Evolutionary conservation across 2,113 vertebrate genomes (phyloP).

Genomic region (Falco punctatus): DNA sequence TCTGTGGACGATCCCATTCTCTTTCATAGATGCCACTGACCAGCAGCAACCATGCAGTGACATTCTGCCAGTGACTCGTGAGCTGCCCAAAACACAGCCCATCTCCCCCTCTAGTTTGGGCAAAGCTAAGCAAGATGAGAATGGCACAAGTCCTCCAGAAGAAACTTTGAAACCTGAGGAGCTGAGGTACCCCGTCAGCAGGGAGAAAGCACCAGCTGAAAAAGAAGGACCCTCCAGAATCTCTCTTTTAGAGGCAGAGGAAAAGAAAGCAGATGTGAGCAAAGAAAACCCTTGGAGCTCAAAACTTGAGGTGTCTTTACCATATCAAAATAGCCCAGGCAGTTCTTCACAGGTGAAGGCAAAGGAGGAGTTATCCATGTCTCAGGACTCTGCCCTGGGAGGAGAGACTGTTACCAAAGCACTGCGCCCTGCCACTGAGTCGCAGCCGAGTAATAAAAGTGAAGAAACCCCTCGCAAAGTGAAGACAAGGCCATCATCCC

Average conservation of each 20-base stretch:
- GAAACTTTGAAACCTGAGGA: constrained; percentile 35
- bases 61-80: constrained; percentile 21
- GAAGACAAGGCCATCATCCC: constrained; percentile 78
- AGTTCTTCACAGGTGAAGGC: constrained; percentile 13
- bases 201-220: not conserved
- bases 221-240: not conserved
- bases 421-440: not conserved
- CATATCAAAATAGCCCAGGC: not conserved
- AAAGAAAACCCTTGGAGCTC: constrained; percentile 5
- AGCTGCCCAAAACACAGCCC: constrained; percentile 16
- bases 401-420: not conserved
- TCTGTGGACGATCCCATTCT: constrained; percentile 66
- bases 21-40: constrained; percentile 60
- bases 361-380: not conserved
- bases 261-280: not conserved
- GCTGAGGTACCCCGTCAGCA: not conserved
- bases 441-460: constrained; percentile 15
- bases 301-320: constrained; percentile 1
- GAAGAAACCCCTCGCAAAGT: constrained; percentile 67
- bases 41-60: not conserved
- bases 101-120: not conserved
- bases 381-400: not conserved
- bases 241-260: not conserved
- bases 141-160: not conserved
- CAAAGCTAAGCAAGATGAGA: constrained; percentile 33